These are phyloP conservation scores for Myiothlypis coronata DNA, from an alignment of 2,797 vertebrate genomes.

Conservation along the genomic window DNA sequence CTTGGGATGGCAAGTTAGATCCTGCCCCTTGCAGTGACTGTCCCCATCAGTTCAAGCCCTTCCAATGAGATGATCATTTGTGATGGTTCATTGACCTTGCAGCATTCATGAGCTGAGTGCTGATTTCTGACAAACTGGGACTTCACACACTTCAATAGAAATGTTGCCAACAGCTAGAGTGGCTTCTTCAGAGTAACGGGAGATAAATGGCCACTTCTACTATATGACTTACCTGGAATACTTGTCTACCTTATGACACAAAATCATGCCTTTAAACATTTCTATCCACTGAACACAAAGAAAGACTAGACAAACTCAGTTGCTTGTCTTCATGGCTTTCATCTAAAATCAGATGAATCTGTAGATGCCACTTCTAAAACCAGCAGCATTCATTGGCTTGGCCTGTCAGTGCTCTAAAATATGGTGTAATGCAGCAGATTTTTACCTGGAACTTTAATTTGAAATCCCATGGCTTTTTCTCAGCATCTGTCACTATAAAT, in stretches of 20 bases:
- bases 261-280: neutral
- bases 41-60: neutral
- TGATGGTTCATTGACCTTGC: neutral
- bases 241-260: neutral
- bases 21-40: neutral
- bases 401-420: neutral
- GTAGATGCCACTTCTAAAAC: neutral
- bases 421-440: neutral
- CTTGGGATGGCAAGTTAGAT: neutral
- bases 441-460: neutral
- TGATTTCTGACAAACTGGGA: neutral
- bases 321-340: neutral
- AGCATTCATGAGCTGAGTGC: neutral
- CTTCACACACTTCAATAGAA: neutral
- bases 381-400: neutral
- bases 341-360: neutral
- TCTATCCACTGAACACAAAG: neutral
- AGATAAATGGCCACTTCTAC: neutral
- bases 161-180: neutral
- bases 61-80: neutral
- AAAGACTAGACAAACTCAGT: neutral
- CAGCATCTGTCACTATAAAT: neutral
- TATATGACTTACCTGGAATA: neutral
- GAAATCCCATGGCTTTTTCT: neutral
- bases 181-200: neutral